Evolutionary conservation across 2,888 invertebrate species (phyloP).

Genomic region (Hesperia comma): DNA sequence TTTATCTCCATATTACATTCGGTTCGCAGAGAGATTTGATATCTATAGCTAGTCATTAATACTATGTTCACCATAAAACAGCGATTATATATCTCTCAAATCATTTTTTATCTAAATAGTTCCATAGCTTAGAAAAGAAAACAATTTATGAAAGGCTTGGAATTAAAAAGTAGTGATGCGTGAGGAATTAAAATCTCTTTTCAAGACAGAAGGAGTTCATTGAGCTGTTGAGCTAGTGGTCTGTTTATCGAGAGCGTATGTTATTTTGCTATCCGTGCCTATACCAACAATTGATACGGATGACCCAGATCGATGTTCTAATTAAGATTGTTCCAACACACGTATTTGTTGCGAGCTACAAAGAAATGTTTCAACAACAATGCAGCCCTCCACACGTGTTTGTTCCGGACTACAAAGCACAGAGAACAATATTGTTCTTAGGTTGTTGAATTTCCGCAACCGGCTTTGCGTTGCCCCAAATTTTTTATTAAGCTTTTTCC

Average conservation of each 20-base stretch:
- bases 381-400: conserved; percentile 34
- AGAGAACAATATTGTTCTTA: conserved; percentile 34
- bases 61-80: too few relatives aligned
- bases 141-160: not conserved
- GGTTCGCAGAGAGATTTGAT: too few relatives aligned
- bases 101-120: too few relatives aligned
- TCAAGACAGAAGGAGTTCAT: too few relatives aligned
- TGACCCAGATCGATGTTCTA: conserved; percentile 35
- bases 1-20: too few relatives aligned
- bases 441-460: conserved; percentile 31
- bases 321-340: conserved; percentile 36
- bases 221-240: too few relatives aligned
- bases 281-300: conserved; percentile 32
- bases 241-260: not conserved
- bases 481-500: conserved; percentile 33
- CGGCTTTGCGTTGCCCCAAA: conserved; percentile 30
- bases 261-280: conserved; percentile 10
- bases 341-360: conserved; percentile 32
- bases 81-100: too few relatives aligned
- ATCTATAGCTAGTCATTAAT: too few relatives aligned
- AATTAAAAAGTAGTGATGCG: not conserved
- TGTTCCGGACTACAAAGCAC: conserved; percentile 34
- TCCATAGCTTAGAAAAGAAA: too few relatives aligned
- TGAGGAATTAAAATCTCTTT: not conserved
- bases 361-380: conserved; percentile 37